Evolutionary conservation across 1,140 invertebrate genomes (phyloP), one percentile per base, ranked within the genome.

Genomic region (Pseudobourletiella spinata): DNA sequence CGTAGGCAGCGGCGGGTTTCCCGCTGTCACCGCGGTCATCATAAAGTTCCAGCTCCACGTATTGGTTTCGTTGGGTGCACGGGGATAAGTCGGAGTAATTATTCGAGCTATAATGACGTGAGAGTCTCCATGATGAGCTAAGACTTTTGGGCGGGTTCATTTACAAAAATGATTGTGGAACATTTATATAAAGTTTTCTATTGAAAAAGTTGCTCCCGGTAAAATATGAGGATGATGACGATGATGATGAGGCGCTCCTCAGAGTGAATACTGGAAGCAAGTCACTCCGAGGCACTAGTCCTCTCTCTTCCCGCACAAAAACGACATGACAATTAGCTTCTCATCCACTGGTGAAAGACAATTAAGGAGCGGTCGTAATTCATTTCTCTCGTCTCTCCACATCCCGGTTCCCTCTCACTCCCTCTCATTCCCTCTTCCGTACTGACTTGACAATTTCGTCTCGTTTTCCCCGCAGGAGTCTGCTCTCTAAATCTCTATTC

Each of bases 181-280:
- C 46, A 60, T 60, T 60, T 60, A 60, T 60, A 30, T 26, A 60
- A 60, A 60, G 48, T 60, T 60, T 51, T 60, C 30, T 52, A 32
- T 16, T 28, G 58, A 60, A 60, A 60, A 60, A 60, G 58, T 60
- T 60, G 58, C 39, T 60, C n/a, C n/a, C n/a, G 58, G 52, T 60
- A 50, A 39, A 42, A 39, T 29, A 60, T 52, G 58, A 60, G 24
- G 58, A 60, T 24, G 24, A 42, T 26, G 56, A 60, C 15, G 43
- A 48, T 20, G 43, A 46, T 16, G 24, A 46, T 20, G 43, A 46
- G 43, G n/a, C n/a, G 6, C 43, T 20, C 4, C n/a, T n/a, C n/a
- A n/a, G n/a, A n/a, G n/a, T n/a, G n/a, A 18, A 46, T 16, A 18
- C 11, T 39, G 35, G 35, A 39, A n/a, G n/a, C 35, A 39, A 39